Base-by-base conservation (phyloP, 2,797 vertebrate species). In the Enteromius argenteus region DNA sequence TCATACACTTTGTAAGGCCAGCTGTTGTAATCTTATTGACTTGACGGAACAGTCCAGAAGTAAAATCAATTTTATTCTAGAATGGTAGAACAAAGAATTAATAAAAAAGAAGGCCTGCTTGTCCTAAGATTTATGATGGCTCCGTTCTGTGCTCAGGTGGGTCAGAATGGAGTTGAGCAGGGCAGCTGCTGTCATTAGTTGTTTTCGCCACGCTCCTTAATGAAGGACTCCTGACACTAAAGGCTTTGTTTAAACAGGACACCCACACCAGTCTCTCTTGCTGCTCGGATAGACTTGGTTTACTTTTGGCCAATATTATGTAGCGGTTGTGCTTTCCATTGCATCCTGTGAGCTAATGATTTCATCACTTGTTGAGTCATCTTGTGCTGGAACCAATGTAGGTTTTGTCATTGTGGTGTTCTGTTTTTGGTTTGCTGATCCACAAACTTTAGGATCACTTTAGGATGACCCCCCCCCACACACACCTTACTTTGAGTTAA, bases 331-430 rank as follows among this genome's bases (percentile, higher is more conserved):
- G 32, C 27, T 17, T 51, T 88, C 58, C 21, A 4, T 86, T 86
- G 58, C 85, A 32, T 74, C 14, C 37, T 58, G 69, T 75, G 30
- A 80, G 68, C 58, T 46, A 86, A 79, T 39, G 46, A 39, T 86
- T 84, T 75, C 60, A 84, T 84, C 78, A 79, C 71, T 67, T 13
- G 77, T 67, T 82, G 62, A 39, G 19, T 82, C 51, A 60, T 51
- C 53, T 46, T 64, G 14, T 49, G 60, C 72, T 80, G 19, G 46
- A 81, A 32, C 49, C 53, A 23, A 51, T 44, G 15, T 56, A 42
- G 46, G 42, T 78, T 85, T 66, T 9, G 9, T 77, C 72, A 8
- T 35, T 85, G 66, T 39, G 32, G 39, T 72, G 15, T 37, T 39
- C 62, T n/a, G 17, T 81, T 81, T 74, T 66, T 35, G 66, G 27